Evolutionary conservation across 2,888 invertebrate species (phyloP), one percentile per base, ranked within the genome.

Genomic region (Neoscelio sp.): DNA sequence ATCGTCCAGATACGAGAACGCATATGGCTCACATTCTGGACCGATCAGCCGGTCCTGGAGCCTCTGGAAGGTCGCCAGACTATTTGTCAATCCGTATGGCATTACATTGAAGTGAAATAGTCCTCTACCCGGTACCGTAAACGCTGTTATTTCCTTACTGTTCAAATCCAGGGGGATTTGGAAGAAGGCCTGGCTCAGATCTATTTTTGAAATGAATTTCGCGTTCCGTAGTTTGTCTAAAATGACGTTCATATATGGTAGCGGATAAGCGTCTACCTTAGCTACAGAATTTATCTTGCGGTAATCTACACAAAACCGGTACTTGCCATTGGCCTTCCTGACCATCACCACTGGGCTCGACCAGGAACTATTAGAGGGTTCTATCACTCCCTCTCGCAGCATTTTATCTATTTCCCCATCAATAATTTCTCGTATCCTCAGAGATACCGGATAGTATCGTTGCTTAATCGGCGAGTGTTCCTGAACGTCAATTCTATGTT

Each of bases 221-320:
- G 87, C 85, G n/a, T 83, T 74, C 0, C 85, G 46, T 0, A 89
- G 64, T 15, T 81, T 76, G 23, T 88, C 84, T 17, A 87, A 46
- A n/a, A 85, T 88, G 0, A 79, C 60, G 0, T 80, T 78, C 4
- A 88, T 84, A 35, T 82, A 83, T 0, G 84, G 87, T 0, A 88
- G 33, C 0, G 87, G 86, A 80, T 87, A 86, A 1, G 85, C 83
- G 76, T 87, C 85, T 18, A 80, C 77, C 23, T 81, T 73, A 0
- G 87, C 86, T 0, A 87, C 85, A 3, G 42, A 46, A 64, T 88
- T 89, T 0, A 88, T 54, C 48, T 85, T 83, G 7, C 87, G 64
- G 20, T 77, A 84, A 58, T 88, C 86, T 0, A 86, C 82, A 42
- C 86, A 84, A 15, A 87, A 84, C 4, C 87, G 40, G 54, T 82